These are phyloP conservation scores for Epirrhoe alternata DNA, from an alignment of 2,888 invertebrate species.

Conservation along the genomic window DNA sequence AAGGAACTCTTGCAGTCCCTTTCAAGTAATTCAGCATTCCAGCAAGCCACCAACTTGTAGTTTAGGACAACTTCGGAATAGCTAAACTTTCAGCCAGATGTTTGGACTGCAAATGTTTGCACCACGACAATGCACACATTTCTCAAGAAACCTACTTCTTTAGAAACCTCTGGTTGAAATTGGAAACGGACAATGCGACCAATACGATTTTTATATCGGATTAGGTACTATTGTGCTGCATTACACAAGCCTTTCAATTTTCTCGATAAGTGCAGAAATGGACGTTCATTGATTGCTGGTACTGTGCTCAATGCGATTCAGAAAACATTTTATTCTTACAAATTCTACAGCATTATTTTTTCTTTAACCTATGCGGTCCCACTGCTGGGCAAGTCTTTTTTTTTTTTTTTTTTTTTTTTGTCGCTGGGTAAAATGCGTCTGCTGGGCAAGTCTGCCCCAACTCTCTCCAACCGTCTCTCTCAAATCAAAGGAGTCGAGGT, in stretches of 20 bases:
- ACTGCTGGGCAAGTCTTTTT: background rate
- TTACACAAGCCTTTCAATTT: conserved; percentile 48
- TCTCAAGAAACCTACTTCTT: conserved; percentile 17
- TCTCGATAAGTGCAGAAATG: conserved; percentile 42
- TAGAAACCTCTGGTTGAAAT: conserved; percentile 17
- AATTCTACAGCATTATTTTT: conserved; percentile 22
- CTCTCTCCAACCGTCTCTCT: too few relatives aligned
- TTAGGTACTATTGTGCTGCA: conserved; percentile 42
- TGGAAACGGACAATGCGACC: conserved; percentile 30
- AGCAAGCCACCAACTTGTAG: conserved; percentile 38
- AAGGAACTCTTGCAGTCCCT: conserved; percentile 36
- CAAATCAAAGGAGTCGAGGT: too few relatives aligned
- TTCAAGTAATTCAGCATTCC: conserved; percentile 42
- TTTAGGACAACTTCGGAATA: conserved; percentile 39
- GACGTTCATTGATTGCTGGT: conserved; percentile 47
- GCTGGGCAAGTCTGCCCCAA: too few relatives aligned
- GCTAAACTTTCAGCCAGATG: conserved; percentile 43
- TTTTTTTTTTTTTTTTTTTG: too few relatives aligned
- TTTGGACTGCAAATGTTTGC: conserved; percentile 40
- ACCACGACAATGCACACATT: conserved; percentile 24
- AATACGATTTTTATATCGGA: conserved; percentile 39
- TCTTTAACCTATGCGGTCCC: conserved; percentile 34
- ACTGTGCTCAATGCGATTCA: conserved; percentile 35
- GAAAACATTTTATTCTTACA: conserved; percentile 30
- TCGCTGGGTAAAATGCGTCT: too few relatives aligned